Base-by-base conservation (phyloP, 2,113 vertebrate species). In the Perca fluviatilis region DNA sequence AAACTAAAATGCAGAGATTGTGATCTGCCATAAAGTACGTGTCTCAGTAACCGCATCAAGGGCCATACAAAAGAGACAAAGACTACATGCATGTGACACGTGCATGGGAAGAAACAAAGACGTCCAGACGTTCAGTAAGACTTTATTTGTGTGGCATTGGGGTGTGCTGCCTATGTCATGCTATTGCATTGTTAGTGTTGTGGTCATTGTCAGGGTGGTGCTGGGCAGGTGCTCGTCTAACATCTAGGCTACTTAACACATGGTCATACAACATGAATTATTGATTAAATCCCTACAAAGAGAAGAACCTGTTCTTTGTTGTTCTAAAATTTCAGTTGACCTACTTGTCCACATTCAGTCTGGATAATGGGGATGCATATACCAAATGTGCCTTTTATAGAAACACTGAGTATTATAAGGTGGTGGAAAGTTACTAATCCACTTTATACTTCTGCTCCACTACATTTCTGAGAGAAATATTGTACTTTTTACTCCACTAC, bases 11-110 rank as follows among this genome's bases (percentile, higher is more conserved):
- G 82, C 71, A 53, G 30, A 71, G 80, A 89, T 85, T 84, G 84
- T 56, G 56, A 87, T 89, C 73, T 46, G 33, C 64, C 46, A 80
- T 91, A 91, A 90, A 86, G 66, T 27, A 27, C 27, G 27, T 78
- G 78, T 69, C 57, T 6, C 4, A 27, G 66, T 53, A 73, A 88
- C 65, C 19, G n/a, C 74, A 60, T 60, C 56, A 46, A 83, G 69
- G 79, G 54, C 73, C 82, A 51, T 40, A 89, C 84, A 84, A 85
- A 47, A 21, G 68, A 85, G 46, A 62, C 62, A 61, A 72, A 87
- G 72, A 75, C 33, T 50, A 60, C 33, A 47, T 19, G 53, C 66
- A 62, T 75, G 75, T 21, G 63, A 74, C 82, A 65, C 47, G 56
- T 74, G 74, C 43, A 23, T 50, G 2, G 65, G 30, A 27, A 62